A percentile compares a stretch with the other conserved stretches of the same genome.
phyloP scores from a whole-genome alignment of 1,140 invertebrate species.

The Nymphalis io region DNA sequence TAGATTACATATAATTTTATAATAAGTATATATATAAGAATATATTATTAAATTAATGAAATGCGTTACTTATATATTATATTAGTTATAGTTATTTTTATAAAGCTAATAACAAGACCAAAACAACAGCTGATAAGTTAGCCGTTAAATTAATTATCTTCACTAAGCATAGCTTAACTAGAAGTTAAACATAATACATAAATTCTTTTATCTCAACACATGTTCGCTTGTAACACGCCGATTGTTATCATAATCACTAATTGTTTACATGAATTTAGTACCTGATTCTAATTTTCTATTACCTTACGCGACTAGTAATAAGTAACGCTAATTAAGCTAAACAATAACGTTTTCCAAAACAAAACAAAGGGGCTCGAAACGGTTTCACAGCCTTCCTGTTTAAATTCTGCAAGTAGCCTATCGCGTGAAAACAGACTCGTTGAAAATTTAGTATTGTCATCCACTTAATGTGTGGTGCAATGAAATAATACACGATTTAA shows the following conservation, averaged over 20 bases:
- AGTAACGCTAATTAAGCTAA: conserved; percentile 36
- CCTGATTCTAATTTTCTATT: conserved; percentile 29
- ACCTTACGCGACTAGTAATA: conserved; percentile 28
- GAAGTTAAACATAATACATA: neutral
- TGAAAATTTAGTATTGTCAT: conserved; percentile 33
- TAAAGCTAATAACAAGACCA: neutral
- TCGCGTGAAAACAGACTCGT: conserved; percentile 42
- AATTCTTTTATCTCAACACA: conserved; percentile 22
- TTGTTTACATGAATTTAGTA: conserved; percentile 31
- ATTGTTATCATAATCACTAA: conserved; percentile 31
- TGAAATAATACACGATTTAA: neutral
- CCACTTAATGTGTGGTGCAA: neutral
- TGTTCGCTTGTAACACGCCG: conserved; percentile 18
- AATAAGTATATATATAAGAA: no score
- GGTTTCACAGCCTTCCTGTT: conserved; percentile 36
- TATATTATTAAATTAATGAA: no score
- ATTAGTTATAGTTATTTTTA: no score
- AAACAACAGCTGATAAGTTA: neutral
- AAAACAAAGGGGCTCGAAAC: conserved; percentile 37
- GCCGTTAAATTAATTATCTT: neutral
- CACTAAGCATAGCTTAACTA: neutral
- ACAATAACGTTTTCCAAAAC: conserved; percentile 39
- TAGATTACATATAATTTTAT: no score
- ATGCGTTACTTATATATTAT: no score
- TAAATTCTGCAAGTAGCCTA: conserved; percentile 36